Evolutionary conservation across 2,113 vertebrate species (phyloP), one percentile per base, ranked within the genome.

Genomic region (Siniperca chuatsi): DNA sequence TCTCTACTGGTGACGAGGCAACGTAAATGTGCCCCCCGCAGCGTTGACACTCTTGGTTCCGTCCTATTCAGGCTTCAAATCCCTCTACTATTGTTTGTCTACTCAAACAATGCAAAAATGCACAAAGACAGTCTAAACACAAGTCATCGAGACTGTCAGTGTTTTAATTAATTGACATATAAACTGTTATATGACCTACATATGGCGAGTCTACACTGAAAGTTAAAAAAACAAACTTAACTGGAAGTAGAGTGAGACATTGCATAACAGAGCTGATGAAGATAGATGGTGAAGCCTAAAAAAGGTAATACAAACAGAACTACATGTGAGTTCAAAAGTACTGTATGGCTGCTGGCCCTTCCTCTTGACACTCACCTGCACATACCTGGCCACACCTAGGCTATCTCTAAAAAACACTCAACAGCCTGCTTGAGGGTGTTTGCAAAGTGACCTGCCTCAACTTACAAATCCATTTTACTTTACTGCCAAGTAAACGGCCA

Each of bases 21-120:
- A 82, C 0, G 18, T 81, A 64, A 23, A 44, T 2, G 0, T 44
- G 6, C 46, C 60, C 68, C 82, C 85, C 54, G 5, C 46, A 58
- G 6, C 46, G 8, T 4, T 12, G 8, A 4, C 40, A 1, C 37
- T 33, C 9, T 55, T 94, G 91, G 93, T 87, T 78, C 66, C 57
- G 75, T 85, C 92, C 74, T 35, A 29, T 77, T 84, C 58, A 44
- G 1, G 1, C 1, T 33, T 3, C 1, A 15, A 35, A n/a, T 52
- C 12, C 15, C 1, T 33, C 67, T 11, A 21, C 72, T 15, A 52
- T 12, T n/a, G n/a, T 40, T 83, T 23, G 23, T 52, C 21, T 13
- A 2, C 9, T 7, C 0, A 46, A 52, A 78, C 78, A 81, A 61
- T 33, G 11, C 7, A 10, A 44, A 18, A 15, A 21, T 11, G 50